Conservation (phyloP, 2,797 vertebrate species). For the Pangasius sanitwongsei region DNA sequence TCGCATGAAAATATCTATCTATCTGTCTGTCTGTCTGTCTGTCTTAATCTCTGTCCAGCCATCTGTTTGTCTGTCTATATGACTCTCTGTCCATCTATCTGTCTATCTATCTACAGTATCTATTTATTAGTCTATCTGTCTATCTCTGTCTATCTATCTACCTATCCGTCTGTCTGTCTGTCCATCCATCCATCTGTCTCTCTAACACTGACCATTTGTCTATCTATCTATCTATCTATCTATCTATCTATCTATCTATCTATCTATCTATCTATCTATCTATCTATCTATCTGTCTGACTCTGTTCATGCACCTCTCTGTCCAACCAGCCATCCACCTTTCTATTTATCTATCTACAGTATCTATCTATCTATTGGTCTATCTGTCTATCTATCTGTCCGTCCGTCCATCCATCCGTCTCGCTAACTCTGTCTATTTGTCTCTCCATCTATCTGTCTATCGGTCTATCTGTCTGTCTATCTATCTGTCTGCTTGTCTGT, state of each 20-base stretch:
- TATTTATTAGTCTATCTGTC: not conserved
- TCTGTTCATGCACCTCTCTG: not conserved
- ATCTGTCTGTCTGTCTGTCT: not conserved
- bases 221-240: not conserved
- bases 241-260: not conserved
- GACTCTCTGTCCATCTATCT: not conserved
- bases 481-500: not conserved
- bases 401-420: too few relatives aligned
- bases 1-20: not conserved
- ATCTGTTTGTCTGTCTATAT: too few relatives aligned
- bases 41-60: too few relatives aligned
- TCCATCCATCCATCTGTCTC: not conserved
- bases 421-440: too few relatives aligned
- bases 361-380: not conserved
- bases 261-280: too few relatives aligned
- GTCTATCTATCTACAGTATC: not conserved
- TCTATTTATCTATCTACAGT: not conserved
- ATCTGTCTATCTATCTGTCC: not conserved
- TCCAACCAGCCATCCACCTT: not conserved
- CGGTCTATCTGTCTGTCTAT: not conserved
- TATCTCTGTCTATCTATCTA: not conserved
- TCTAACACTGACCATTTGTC: not conserved
- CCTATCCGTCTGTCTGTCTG: not conserved
- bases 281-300: not conserved
- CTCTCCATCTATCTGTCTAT: not conserved